Evolutionary conservation across 23 tunicate genomes (phyloP), one percentile per base, ranked within the genome.

Genomic region (Ascidia mentula): DNA sequence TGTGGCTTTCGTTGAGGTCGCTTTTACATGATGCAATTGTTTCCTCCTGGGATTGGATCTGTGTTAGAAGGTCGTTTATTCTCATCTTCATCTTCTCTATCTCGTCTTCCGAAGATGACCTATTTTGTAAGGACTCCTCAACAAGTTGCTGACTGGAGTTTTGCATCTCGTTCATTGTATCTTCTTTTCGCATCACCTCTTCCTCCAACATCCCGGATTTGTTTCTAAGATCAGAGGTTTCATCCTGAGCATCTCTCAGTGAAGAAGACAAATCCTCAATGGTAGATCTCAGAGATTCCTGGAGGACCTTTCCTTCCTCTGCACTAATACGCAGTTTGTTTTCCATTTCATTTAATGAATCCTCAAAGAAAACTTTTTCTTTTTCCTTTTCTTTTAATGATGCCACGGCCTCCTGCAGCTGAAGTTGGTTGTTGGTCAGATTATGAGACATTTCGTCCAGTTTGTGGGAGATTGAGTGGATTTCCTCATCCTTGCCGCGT

Each of bases 281-380:
- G n/a, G 65, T 71, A 34, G 77, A 70, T 20, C 59, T 35, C 65
- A 80, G 37, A 9, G 84, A 80, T 0, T 80, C 84, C 39, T 70
- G 84, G 9, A 80, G 40, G 61, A 80, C 33, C 26, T 59, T 40
- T 15, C 39, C 18, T 39, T 80, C 84, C 65, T 53, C 65, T 28
- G 22, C 24, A 53, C 13, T 53, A 1, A 53, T 9, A 28, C 24
- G 22, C 22, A 53, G 65, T 9, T 53, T 53, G 65, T 53, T 53
- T 53, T 53, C 65, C 65, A 53, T 53, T 53, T 53, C 65, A 28
- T 53, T 53, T 6, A 53, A 9, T 20, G 65, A 53, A 28, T 53
- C 65, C 24, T 53, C 65, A 9, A 26, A 53, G 2, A 53, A 3
- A 6, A 53, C 28, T 53, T 53, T 53, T 1, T 53, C 65, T 53